Percentiles rank a stretch among this genome's conserved stretches.
phyloP scores from a whole-genome alignment of 2,113 vertebrate genomes.

The Mormyrus lacerda region DNA sequence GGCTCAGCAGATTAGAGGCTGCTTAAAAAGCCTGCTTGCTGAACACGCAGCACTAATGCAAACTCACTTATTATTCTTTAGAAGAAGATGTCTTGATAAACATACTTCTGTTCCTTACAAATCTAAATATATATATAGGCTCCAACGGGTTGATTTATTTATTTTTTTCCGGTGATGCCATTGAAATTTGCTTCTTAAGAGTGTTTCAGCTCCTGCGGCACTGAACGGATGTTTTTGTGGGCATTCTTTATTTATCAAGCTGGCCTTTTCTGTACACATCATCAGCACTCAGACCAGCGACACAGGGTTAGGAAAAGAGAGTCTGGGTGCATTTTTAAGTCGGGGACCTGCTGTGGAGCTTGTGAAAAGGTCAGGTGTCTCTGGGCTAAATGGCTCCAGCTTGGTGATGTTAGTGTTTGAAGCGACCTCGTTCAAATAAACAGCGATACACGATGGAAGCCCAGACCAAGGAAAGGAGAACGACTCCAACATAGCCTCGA shows the following conservation, averaged over 20 bases:
- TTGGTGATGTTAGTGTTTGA: neutral
- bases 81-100: constrained; percentile 59
- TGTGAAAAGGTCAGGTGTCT: neutral
- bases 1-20: neutral
- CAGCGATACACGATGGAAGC: too few relatives aligned
- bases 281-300: neutral
- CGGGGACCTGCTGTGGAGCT: neutral
- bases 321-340: neutral
- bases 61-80: neutral
- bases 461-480: neutral
- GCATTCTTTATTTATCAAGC: neutral
- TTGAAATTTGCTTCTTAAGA: constrained; percentile 56
- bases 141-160: constrained; percentile 64
- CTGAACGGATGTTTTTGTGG: neutral
- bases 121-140: constrained; percentile 63
- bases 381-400: neutral
- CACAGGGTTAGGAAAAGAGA: neutral
- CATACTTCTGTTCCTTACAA: constrained; percentile 56
- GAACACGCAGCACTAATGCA: neutral
- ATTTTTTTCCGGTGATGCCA: constrained; percentile 42
- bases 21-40: neutral
- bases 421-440: neutral
- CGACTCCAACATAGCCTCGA: neutral
- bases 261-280: neutral
- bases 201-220: constrained; percentile 42